A percentile compares a stretch with the other conserved stretches of the same genome.
phyloP scores from a whole-genome alignment of 2,797 vertebrate species.

The Sciurus carolinensis region DNA sequence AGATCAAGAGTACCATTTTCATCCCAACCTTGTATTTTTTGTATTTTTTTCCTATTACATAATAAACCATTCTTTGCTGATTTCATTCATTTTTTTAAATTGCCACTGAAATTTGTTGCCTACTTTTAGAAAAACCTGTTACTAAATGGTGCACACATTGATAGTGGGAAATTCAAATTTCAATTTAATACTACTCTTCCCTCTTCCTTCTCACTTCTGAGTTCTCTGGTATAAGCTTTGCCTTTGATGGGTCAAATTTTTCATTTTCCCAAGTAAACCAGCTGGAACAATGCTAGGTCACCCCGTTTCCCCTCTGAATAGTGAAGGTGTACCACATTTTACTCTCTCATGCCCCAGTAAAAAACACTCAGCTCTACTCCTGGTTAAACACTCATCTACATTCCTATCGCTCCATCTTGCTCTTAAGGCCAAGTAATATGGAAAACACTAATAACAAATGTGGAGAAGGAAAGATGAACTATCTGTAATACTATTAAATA shows the following conservation, averaged over 20 bases:
- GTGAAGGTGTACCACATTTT: not conserved
- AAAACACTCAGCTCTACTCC: not conserved
- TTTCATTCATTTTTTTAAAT: not conserved
- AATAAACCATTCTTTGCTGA: not conserved
- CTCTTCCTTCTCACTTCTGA: not conserved
- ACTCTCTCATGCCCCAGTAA: not conserved
- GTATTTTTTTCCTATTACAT: slow-evolving; percentile 2
- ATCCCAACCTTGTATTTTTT: not conserved
- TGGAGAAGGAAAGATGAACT: not conserved
- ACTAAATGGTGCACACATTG: not conserved
- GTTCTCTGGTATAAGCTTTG: not conserved
- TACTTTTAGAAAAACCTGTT: slow-evolving; percentile 42
- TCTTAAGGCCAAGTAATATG: not conserved
- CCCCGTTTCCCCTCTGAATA: not conserved
- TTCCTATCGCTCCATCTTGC: not conserved
- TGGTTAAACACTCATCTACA: not conserved
- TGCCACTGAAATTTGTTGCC: not conserved
- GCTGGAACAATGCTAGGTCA: not conserved
- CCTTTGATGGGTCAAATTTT: slow-evolving; percentile 21
- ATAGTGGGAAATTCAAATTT: not conserved
- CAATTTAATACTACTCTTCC: not conserved
- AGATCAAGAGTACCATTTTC: slow-evolving; percentile 13
- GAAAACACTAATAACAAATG: slow-evolving; percentile 7
- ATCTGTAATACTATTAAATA: not conserved
- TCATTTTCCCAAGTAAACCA: slow-evolving; percentile 17